A percentile compares a stretch with the other conserved stretches of the same genome.
phyloP scores from a whole-genome alignment of 2,113 vertebrate genomes.

The Sporophila hypoxantha region DNA sequence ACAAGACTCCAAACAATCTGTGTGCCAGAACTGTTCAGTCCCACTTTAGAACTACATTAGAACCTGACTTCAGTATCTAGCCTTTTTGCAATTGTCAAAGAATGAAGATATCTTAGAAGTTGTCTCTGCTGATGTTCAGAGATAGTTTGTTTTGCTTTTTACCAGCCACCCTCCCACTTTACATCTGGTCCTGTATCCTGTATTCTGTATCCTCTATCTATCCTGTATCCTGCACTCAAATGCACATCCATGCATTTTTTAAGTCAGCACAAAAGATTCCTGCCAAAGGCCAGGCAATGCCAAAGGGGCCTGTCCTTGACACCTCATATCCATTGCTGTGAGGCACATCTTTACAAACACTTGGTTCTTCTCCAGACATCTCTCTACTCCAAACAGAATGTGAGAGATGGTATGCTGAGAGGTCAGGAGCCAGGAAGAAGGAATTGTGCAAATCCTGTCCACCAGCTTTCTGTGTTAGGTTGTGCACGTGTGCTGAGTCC shows the following conservation, averaged over 20 bases:
- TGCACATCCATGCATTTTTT: neutral
- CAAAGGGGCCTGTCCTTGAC: neutral
- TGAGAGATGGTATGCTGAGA: neutral
- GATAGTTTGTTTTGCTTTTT: neutral
- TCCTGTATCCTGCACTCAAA: neutral
- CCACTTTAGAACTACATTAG: neutral
- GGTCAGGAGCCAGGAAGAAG: neutral
- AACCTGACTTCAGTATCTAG: neutral
- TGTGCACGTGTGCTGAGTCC: neutral
- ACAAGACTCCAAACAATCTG: neutral
- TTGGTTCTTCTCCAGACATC: neutral
- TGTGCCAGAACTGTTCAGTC: neutral
- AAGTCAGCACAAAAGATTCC: neutral
- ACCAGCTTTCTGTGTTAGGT: neutral
- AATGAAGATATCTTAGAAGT: neutral
- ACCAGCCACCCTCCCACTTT: neutral
- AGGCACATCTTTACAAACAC: neutral
- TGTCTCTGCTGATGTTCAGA: neutral
- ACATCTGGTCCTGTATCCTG: neutral
- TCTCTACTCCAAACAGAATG: neutral
- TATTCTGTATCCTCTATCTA: neutral
- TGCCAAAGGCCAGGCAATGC: neutral
- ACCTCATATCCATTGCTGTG: neutral
- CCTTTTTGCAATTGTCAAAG: neutral
- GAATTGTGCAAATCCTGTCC: conserved; percentile 11